Base-by-base conservation (phyloP, 2,113 vertebrate species). In the Lota lota region DNA sequence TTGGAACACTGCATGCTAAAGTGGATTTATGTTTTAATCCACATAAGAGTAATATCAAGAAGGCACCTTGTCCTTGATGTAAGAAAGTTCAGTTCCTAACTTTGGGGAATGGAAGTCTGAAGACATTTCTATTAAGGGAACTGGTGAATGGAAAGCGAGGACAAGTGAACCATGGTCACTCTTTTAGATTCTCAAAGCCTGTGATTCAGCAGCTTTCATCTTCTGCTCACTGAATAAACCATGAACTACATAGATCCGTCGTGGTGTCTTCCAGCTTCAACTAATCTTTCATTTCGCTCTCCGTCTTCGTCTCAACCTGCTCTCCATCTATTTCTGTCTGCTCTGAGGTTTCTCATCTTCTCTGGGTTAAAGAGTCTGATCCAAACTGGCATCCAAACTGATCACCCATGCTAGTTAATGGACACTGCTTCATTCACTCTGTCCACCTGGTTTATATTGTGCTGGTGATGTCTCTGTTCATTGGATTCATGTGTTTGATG, bases 141-240 rank as follows among this genome's bases (percentile, higher is more conserved):
- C 53, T 18, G 16, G 53, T 56, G 53, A 60, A 60, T 5, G 12
- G 58, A 16, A 21, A 14, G 59, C 22, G 11, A 16, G 59, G 59
- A 61, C 1, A 61, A 61, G 22, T 61, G 20, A 3, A 61, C 21
- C 21, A 6, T 24, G 18, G 65, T 12, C 63, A 67, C 19, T 68
- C 40, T 72, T 60, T 59, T 56, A 65, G 61, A 73, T 14, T 28
- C 0, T 22, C 10, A 21, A 8, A 12, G 22, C 11, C n/a, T 22
- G 28, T 14, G 66, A 74, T 65, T 78, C 69, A 73, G 64, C 67
- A 22, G 67, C 40, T 63, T 68, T 18, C n/a, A 19, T 40, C 28
- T 22, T 24, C 20, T 17, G 50, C 57, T 65, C 36, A 2, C 40
- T 82, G 63, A 85, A 82, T 70, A 78, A 85, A 74, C 22, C 70